These are phyloP conservation scores for Morbakka virulenta DNA, from an alignment of 30 jellyfish, hydroid and myxozoan genomes.

Conservation along the genomic window DNA sequence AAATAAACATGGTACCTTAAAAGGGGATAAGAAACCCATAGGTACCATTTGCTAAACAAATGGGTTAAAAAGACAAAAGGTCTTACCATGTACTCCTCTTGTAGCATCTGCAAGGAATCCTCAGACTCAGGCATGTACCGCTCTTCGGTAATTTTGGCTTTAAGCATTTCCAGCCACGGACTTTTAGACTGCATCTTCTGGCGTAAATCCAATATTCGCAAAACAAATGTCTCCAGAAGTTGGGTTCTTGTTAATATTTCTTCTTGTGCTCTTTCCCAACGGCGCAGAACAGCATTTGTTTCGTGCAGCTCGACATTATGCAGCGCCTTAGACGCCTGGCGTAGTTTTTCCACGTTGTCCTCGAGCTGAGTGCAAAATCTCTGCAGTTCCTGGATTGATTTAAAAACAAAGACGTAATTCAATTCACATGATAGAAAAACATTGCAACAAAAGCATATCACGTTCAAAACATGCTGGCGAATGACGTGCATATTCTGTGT, in stretches of 20 bases:
- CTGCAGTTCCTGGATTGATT: too few relatives aligned
- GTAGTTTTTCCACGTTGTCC: constrained; percentile 11
- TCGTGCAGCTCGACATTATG: constrained; percentile 68
- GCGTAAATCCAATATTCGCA: constrained; percentile 34
- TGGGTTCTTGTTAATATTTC: constrained; percentile 48
- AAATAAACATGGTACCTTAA: too few relatives aligned
- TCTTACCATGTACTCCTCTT: constrained; percentile 51
- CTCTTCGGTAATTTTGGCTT: constrained; percentile 10
- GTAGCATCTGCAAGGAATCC: constrained; percentile 37
- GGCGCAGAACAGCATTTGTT: constrained; percentile 46
- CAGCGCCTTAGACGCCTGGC: constrained; percentile 47
- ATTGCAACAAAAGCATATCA: too few relatives aligned
- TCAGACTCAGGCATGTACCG: constrained; percentile 37
- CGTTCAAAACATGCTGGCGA: too few relatives aligned
- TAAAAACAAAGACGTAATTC: too few relatives aligned
- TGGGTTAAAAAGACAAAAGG: neutral
- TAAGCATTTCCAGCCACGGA: constrained; percentile 47
- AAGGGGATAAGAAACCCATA: too few relatives aligned
- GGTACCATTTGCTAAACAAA: too few relatives aligned
- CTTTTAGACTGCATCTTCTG: constrained; percentile 28
- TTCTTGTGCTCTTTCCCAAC: constrained; percentile 65
- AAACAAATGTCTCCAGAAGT: constrained; percentile 15
- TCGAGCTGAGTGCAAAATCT: too few relatives aligned
- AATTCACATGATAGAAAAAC: too few relatives aligned
- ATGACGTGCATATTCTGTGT: too few relatives aligned